Percentiles rank a stretch among this genome's conserved stretches.
Evolutionary conservation across 2,888 invertebrate species (phyloP).

Genomic region (Abrostola triplasia): DNA sequence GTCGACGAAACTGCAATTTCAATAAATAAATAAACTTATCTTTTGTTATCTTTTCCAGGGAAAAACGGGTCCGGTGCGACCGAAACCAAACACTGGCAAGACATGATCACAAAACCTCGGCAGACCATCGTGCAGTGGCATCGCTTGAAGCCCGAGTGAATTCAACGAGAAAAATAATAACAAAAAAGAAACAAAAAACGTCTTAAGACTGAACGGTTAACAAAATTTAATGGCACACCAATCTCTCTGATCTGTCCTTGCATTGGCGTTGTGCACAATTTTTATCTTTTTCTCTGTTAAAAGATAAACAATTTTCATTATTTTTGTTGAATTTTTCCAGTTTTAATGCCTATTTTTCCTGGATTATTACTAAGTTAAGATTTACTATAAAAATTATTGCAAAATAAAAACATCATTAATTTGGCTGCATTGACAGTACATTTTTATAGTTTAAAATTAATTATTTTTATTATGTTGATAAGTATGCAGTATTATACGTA

Average conservation of each 20-base stretch:
- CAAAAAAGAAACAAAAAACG: constrained; percentile 66
- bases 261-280: constrained; percentile 50
- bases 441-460: neutral
- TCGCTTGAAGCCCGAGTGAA: constrained; percentile 97
- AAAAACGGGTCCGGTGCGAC: constrained; percentile 98
- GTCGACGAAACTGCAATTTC: neutral
- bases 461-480: neutral
- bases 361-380: neutral
- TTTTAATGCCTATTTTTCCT: neutral
- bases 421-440: neutral
- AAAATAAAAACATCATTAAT: neutral
- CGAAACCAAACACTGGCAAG: constrained; percentile 99
- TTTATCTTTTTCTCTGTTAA: constrained; percentile 21
- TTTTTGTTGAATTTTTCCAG: constrained; percentile 4
- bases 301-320: constrained; percentile 12
- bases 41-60: constrained; percentile 87
- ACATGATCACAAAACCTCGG: constrained; percentile 98
- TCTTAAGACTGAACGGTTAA: constrained; percentile 87
- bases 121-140: constrained; percentile 99
- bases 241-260: constrained; percentile 59
- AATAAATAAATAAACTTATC: neutral
- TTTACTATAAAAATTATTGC: neutral
- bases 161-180: constrained; percentile 57
- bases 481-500: neutral
- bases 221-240: constrained; percentile 71